Evolutionary conservation across 2,113 vertebrate genomes (phyloP), one percentile per base, ranked within the genome.

Genomic region (Malurus melanocephalus): DNA sequence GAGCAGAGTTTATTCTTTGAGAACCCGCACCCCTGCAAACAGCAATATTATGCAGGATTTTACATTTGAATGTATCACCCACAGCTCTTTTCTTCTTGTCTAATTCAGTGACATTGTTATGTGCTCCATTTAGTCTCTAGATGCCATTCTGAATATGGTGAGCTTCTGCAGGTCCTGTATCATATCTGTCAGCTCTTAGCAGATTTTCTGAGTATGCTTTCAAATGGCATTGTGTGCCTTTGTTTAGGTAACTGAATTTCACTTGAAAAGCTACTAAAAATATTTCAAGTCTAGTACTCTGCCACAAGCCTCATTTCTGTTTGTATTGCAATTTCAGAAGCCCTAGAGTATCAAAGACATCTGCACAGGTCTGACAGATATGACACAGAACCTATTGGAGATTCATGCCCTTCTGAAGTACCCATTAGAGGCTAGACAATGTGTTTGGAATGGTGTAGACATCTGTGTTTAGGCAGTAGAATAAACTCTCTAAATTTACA

Each of bases 21-120:
- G 23, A 81, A 6, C 2, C 13, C 2, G 2, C 15, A 32, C 4
- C 7, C 11, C 35, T 0, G 0, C 26, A 51, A 71, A 30, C 0
- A 73, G 5, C 17, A 90, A 26, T 53, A 40, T 57, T 61, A 40
- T 48, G 21, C 35, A 48, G 16, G 30, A 48, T 57, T 49, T 27
- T 40, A 28, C 16, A 14, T 68, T 73, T 85, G 28, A 74, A 3
- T 3, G 1, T 45, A 28, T 57, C 43, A 72, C 24, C 30, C 0
- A 1, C 16, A 42, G 17, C 4, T 59, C 26, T 62, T 72, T 84
- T 43, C 10, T 64, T 73, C 66, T 35, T 16, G 15, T 49, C 12
- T 61, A 52, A 24, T 77, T 78, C 30, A 90, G 32, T 35, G 28
- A 4, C 20, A 51, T 16, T 85, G 18, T 2, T 3, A 6, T 45